Evolutionary conservation across 92 coral and sea anemone genomes (phyloP).

Genomic region (Phenganax marumi): DNA sequence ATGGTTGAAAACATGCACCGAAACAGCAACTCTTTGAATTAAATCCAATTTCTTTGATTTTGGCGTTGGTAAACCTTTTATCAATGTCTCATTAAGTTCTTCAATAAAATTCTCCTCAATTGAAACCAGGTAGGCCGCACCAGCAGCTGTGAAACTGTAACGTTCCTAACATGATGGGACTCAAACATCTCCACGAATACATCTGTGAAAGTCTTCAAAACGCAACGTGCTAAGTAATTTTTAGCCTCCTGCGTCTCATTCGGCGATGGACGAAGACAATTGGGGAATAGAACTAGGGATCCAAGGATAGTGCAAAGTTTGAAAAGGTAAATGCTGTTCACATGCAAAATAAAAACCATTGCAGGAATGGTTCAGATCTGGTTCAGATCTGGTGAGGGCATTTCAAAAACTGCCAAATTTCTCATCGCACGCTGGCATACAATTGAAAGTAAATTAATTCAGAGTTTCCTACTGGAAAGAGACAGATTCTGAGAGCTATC

Average conservation of each 20-base stretch:
- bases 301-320: no score
- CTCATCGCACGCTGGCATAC: no score
- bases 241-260: conserved; percentile 47
- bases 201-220: conserved; percentile 46
- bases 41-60: conserved; percentile 59
- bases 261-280: conserved; percentile 53
- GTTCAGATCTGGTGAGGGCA: no score
- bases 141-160: conserved; percentile 54
- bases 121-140: conserved; percentile 34
- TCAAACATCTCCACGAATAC: conserved; percentile 56
- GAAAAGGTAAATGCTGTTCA: no score
- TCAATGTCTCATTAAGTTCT: conserved; percentile 55
- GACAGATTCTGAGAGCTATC: no score
- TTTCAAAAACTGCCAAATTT: no score
- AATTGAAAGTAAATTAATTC: no score
- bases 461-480: no score
- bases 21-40: conserved; percentile 51
- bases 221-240: conserved; percentile 37
- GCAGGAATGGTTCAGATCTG: no score
- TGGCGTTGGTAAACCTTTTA: conserved; percentile 55
- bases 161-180: conserved; percentile 14
- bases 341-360: no score
- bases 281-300: conserved; percentile 50
- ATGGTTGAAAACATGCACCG: conserved; percentile 59
- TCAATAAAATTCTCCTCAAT: conserved; percentile 48